Evolutionary conservation across 2,888 invertebrate species (phyloP).

Genomic region (Pyrgus malvae): DNA sequence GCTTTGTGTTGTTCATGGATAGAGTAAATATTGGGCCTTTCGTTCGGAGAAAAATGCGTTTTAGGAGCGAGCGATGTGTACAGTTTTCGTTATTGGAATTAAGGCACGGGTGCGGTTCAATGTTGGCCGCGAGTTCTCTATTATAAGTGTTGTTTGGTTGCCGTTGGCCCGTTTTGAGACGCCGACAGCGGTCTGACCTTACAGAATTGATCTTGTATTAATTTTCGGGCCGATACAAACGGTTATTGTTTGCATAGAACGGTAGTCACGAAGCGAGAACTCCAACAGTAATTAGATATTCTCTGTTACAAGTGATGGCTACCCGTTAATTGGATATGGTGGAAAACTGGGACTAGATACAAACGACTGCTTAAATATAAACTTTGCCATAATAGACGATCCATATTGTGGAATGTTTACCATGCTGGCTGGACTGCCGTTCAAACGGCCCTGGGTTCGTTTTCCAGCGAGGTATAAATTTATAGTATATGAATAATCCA

Average conservation of each 20-base stretch:
- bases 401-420: too few relatives aligned
- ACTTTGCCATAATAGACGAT: too few relatives aligned
- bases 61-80: slow-evolving; percentile 72
- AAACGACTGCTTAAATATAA: too few relatives aligned
- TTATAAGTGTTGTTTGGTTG: slow-evolving; percentile 50
- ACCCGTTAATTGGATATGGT: neutral
- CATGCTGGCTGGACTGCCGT: too few relatives aligned
- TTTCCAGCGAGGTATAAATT: too few relatives aligned
- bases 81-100: slow-evolving; percentile 77
- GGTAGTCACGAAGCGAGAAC: slow-evolving; percentile 33
- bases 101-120: slow-evolving; percentile 52
- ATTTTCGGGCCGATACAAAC: slow-evolving; percentile 59
- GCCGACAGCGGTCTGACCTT: slow-evolving; percentile 42
- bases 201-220: slow-evolving; percentile 59
- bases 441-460: too few relatives aligned
- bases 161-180: slow-evolving; percentile 37
- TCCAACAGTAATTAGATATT: slow-evolving; percentile 11
- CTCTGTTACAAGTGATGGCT: slow-evolving; percentile 1
- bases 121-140: slow-evolving; percentile 48
- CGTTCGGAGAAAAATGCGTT: slow-evolving; percentile 79
- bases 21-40: slow-evolving; percentile 74
- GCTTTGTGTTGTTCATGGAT: slow-evolving; percentile 76
- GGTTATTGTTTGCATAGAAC: slow-evolving; percentile 54
- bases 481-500: too few relatives aligned
- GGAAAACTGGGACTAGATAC: too few relatives aligned